phyloP scores from a whole-genome alignment of 2,113 vertebrate species.

The Cyanoliseus patagonus region DNA sequence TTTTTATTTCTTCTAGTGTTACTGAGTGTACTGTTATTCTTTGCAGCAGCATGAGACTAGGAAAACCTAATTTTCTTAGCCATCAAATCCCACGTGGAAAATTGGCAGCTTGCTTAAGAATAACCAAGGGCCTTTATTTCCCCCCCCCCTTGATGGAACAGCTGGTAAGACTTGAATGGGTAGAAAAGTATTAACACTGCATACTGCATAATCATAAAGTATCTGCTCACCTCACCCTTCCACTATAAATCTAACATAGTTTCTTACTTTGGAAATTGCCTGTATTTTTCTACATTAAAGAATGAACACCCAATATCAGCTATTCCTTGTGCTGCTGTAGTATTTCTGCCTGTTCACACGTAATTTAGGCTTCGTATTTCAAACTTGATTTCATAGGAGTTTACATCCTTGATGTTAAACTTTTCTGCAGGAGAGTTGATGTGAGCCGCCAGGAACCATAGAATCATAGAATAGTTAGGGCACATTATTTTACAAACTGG shows the following conservation, averaged over 20 bases:
- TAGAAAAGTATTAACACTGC: slow-evolving; percentile 27
- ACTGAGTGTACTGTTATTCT: background rate
- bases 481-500: background rate
- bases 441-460: background rate
- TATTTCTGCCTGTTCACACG: background rate
- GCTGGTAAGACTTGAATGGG: slow-evolving; percentile 34
- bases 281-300: background rate
- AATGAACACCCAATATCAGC: background rate
- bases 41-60: background rate
- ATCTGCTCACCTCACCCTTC: background rate
- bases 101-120: slow-evolving; percentile 59
- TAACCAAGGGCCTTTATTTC: slow-evolving; percentile 46
- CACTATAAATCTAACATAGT: background rate
- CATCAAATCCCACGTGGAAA: slow-evolving; percentile 57
- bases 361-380: background rate
- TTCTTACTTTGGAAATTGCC: background rate
- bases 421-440: background rate
- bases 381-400: background rate
- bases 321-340: background rate
- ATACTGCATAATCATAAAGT: background rate
- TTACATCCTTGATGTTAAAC: slow-evolving; percentile 1
- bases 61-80: slow-evolving; percentile 37
- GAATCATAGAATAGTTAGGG: too few species aligned
- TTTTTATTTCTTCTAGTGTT: background rate
- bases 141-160: slow-evolving; percentile 20